These are phyloP conservation scores for Galeopsomyia nigrocyanea DNA, from an alignment of 2,888 invertebrate species.

Conservation along the genomic window DNA sequence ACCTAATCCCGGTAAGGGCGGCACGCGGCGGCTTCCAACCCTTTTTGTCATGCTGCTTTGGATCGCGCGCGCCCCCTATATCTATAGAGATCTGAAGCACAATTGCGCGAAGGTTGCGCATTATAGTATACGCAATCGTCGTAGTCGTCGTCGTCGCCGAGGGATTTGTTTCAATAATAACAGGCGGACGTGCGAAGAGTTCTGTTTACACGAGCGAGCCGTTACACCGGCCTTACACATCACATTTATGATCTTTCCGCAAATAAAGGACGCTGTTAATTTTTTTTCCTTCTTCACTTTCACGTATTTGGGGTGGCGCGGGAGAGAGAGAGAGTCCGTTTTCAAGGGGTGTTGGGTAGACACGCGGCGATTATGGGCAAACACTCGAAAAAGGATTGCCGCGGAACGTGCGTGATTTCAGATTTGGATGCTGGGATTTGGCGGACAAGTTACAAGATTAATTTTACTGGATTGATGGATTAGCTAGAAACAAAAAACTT, in stretches of 20 bases:
- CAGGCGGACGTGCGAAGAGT: constrained; percentile 48
- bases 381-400: constrained; percentile 37
- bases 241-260: constrained; percentile 25
- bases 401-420: constrained; percentile 14
- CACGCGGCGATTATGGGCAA: constrained; percentile 1
- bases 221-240: background rate
- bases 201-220: constrained; percentile 33
- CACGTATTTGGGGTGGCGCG: background rate
- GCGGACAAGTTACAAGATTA: constrained; percentile 12
- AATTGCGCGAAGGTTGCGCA: constrained; percentile 30
- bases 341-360: background rate
- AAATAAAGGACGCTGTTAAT: constrained; percentile 33
- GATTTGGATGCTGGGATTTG: background rate
- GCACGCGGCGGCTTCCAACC: constrained; percentile 53
- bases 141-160: constrained; percentile 42
- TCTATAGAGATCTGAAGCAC: background rate
- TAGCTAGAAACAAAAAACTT: too few species aligned
- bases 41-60: constrained; percentile 44
- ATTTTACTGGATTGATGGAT: background rate
- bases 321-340: too few species aligned
- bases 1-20: constrained; percentile 64
- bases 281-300: constrained; percentile 7
- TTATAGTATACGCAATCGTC: constrained; percentile 27
- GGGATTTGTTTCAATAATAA: constrained; percentile 63
- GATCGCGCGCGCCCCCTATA: constrained; percentile 50